These are phyloP conservation scores for Ptychodera flava DNA, from an alignment of 35 echinoderm and acorn worm genomes.

Conservation along the genomic window DNA sequence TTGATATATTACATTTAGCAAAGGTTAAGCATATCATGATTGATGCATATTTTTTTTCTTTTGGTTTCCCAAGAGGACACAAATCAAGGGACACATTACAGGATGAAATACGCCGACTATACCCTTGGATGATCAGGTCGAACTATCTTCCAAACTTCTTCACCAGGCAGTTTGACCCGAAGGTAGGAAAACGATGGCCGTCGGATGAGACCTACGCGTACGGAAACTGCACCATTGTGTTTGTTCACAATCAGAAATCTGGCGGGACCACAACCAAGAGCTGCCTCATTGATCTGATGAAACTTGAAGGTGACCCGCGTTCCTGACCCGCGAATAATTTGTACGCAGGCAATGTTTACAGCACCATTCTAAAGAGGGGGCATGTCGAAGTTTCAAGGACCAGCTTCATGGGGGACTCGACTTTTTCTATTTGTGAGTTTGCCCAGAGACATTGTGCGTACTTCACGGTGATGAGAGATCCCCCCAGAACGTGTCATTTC, in stretches of 20 bases:
- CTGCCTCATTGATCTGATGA: constrained; percentile 13
- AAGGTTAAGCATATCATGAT: no score
- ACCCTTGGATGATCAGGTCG: not conserved
- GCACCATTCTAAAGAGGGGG: not conserved
- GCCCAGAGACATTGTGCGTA: constrained; percentile 27
- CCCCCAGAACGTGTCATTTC: constrained; percentile 28
- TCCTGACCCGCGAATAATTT: not conserved
- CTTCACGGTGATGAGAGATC: constrained; percentile 34
- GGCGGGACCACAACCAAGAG: constrained; percentile 53
- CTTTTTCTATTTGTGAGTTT: constrained; percentile 80
- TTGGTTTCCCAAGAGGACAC: no score
- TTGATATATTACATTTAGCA: no score
- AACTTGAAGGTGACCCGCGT: not conserved
- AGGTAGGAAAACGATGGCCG: not conserved
- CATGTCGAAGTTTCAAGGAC: not conserved
- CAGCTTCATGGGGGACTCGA: constrained; percentile 67
- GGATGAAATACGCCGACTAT: no score
- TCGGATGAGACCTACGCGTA: not conserved
- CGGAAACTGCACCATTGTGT: constrained; percentile 11
- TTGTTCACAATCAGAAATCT: constrained; percentile 57
- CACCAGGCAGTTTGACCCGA: not conserved
- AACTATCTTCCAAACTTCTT: not conserved
- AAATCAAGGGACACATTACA: no score
- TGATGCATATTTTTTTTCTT: no score
- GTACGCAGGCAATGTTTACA: not conserved